Conservation (phyloP, 2,888 invertebrate genomes). For the Caenorhabditis sinica region DNA sequence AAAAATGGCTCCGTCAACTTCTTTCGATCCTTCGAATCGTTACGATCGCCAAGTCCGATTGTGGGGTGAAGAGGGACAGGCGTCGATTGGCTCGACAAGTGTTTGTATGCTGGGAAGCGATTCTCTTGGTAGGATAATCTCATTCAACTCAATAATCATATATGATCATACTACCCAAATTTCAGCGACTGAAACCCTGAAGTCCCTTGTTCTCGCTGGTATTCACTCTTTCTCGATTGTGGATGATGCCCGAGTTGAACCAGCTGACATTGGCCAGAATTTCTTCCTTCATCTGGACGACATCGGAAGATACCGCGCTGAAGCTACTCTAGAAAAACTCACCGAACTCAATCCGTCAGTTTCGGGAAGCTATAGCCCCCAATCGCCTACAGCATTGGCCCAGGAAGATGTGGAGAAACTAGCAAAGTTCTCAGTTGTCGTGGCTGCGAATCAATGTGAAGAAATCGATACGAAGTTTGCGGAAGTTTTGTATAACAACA, state of each 20-base stretch:
- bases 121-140: constrained; percentile 61
- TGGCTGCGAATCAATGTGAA: constrained; percentile 90
- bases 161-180: neutral
- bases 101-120: constrained; percentile 89
- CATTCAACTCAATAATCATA: neutral
- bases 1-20: constrained; percentile 7
- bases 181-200: constrained; percentile 91
- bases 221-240: constrained; percentile 84
- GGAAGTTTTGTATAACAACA: constrained; percentile 69
- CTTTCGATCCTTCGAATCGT: constrained; percentile 51
- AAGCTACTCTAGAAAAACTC: constrained; percentile 74
- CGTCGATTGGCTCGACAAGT: constrained; percentile 91
- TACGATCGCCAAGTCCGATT: constrained; percentile 91
- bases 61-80: constrained; percentile 99
- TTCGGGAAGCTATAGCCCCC: constrained; percentile 60
- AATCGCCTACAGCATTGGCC: constrained; percentile 25
- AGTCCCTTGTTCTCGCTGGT: constrained; percentile 95
- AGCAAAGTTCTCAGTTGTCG: constrained; percentile 88
- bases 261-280: constrained; percentile 86
- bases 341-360: constrained; percentile 81
- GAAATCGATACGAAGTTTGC: constrained; percentile 84
- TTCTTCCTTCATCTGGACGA: constrained; percentile 93
- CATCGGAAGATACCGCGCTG: constrained; percentile 87
- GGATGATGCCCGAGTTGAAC: constrained; percentile 83
- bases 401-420: constrained; percentile 23